Percentiles rank a stretch among this genome's conserved stretches.
Evolutionary conservation across 2,797 vertebrate species (phyloP).

Genomic region (Myotis findleyi): DNA sequence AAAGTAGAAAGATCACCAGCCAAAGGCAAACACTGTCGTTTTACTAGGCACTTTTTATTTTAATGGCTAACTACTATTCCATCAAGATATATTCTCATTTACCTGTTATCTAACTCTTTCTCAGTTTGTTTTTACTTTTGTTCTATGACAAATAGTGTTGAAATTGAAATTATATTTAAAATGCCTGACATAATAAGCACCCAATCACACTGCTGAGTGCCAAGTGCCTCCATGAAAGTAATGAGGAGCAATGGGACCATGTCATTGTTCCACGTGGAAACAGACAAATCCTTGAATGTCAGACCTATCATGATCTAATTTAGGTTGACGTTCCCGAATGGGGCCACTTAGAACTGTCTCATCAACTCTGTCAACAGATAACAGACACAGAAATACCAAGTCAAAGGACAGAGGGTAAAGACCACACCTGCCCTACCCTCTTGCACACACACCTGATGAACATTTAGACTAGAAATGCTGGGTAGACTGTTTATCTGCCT

Average conservation of each 20-base stretch:
- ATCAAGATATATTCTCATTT: neutral
- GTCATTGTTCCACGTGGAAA: neutral
- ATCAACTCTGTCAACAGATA: neutral
- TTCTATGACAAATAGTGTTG: neutral
- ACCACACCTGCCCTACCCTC: neutral
- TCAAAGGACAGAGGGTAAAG: neutral
- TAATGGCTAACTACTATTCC: neutral
- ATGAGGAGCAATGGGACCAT: neutral
- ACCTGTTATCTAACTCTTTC: neutral
- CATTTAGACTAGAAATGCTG: neutral
- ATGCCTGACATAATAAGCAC: neutral
- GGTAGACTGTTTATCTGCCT: neutral
- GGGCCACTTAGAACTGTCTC: neutral
- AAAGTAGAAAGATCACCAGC: neutral
- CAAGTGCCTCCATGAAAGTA: neutral
- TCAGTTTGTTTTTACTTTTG: neutral
- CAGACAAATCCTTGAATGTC: neutral
- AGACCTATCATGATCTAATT: neutral
- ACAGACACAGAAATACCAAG: neutral
- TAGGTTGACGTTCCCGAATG: neutral
- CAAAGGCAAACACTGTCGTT: neutral
- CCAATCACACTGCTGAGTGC: neutral
- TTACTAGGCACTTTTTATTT: neutral
- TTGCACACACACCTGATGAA: neutral
- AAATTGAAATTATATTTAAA: conserved; percentile 26